Evolutionary conservation across 2,888 invertebrate species (phyloP), one percentile per base, ranked within the genome.

Genomic region (Thereva unica): DNA sequence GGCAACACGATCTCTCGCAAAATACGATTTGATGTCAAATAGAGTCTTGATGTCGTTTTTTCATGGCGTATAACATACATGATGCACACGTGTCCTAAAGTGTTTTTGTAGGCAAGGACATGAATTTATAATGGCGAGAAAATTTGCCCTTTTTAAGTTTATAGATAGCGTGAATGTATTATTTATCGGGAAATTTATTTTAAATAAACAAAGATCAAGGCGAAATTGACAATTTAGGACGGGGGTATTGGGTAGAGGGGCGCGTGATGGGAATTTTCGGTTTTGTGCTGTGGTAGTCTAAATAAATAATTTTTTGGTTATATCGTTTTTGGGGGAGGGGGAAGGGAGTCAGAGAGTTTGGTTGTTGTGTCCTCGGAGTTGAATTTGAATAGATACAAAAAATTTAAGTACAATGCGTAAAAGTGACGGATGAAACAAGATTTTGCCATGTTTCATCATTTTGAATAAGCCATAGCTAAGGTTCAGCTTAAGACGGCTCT

Each of bases 121-220:
- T 65, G 65, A 65, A 65, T 65, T 54, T 45, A 47, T 65, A 55
- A 65, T 65, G 41, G 59, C 49, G 49, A 45, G 59, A 7, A 59
- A 59, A 59, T 44, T 59, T 47, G 49, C 35, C 23, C 23, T 37
- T 47, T 34, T 35, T 35, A 38, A 59, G 42, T 56, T 56, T 56
- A 44, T 42, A 40, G 23, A 23, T 23, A 38, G 37, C 38, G 6
- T 6, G 38, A 38, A 38, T 5, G n/a, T 38, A 10, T 40, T 38
- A 53, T 53, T 38, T 53, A 38, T 40, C 10, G 10, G 9, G 38
- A 53, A 53, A 38, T 53, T 37, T 53, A 38, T 53, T 53, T 53
- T 38, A 38, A 38, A 9, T 5, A 53, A 53, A n/a, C 6, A 49
- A 53, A 35, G 35, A 52, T 23, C 5, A 34, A 34, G 37, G n/a